Conservation (phyloP, 1,140 invertebrate genomes). For the Cydia fagiglandana region DNA sequence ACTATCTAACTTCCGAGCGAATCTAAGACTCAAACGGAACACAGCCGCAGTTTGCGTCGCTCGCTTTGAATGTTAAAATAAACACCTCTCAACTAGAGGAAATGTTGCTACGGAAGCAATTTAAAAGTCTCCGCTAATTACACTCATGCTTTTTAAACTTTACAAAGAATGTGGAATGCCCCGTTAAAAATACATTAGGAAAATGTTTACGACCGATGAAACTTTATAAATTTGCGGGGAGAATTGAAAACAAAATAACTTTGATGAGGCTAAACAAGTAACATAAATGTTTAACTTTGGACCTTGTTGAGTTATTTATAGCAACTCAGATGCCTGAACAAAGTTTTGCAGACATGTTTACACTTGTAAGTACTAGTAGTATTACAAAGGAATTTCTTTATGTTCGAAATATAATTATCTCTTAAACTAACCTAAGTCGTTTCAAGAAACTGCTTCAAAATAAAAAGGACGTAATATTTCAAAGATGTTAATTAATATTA, state of each 20-base stretch:
- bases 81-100: slow-evolving; percentile 5
- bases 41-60: slow-evolving; percentile 16
- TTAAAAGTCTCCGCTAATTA: slow-evolving; percentile 21
- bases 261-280: neutral
- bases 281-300: neutral
- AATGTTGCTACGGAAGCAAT: slow-evolving; percentile 21
- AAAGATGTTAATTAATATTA: no score
- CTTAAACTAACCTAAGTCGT: no score
- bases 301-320: neutral
- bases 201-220: neutral
- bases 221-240: neutral
- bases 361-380: no score
- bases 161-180: neutral
- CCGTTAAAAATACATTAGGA: neutral
- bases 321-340: neutral
- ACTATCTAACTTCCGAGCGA: slow-evolving; percentile 21
- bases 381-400: no score
- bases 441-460: no score
- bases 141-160: neutral
- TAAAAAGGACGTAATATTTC: no score
- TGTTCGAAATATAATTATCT: no score
- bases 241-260: neutral
- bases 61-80: slow-evolving; percentile 28
- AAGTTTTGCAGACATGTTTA: no score
- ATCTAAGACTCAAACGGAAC: slow-evolving; percentile 15